These are phyloP conservation scores for Pelvicachromis taeniatus DNA, from an alignment of 2,113 vertebrate species.

Conservation along the genomic window DNA sequence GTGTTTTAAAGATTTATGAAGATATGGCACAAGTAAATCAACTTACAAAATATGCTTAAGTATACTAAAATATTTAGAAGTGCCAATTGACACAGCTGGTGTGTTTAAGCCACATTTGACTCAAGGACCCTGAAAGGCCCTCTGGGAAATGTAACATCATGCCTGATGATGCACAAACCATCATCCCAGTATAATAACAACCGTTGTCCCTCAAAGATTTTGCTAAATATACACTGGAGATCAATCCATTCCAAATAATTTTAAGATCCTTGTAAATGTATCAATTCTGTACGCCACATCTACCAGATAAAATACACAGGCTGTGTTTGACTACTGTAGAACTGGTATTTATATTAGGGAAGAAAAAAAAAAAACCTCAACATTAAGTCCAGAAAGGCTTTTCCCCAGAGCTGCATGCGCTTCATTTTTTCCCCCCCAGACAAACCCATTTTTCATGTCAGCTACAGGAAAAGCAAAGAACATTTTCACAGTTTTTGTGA, in stretches of 20 bases:
- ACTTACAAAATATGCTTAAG: slow-evolving; percentile 57
- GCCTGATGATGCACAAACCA: neutral
- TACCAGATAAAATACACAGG: neutral
- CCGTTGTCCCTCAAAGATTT: neutral
- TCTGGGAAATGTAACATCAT: neutral
- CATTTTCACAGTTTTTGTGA: neutral
- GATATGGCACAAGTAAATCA: slow-evolving; percentile 38
- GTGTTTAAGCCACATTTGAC: slow-evolving; percentile 27
- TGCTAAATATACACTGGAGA: neutral
- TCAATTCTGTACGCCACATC: neutral
- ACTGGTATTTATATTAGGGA: neutral
- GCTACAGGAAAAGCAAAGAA: neutral
- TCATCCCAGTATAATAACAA: neutral
- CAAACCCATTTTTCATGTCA: neutral
- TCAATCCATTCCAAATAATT: neutral
- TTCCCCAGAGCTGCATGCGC: neutral
- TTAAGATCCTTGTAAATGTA: neutral
- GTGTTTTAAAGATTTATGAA: slow-evolving; percentile 65
- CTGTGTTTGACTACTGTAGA: neutral
- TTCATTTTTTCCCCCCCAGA: neutral
- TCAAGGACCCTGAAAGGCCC: slow-evolving; percentile 13
- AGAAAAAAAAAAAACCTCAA: neutral
- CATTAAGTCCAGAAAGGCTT: neutral
- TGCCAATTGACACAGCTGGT: slow-evolving; percentile 29
- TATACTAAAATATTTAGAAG: slow-evolving; percentile 63